A percentile compares a stretch with the other conserved stretches of the same genome.
phyloP scores from a whole-genome alignment of 2,888 invertebrate species.

The Aphelenchoides bicaudatus region DNA sequence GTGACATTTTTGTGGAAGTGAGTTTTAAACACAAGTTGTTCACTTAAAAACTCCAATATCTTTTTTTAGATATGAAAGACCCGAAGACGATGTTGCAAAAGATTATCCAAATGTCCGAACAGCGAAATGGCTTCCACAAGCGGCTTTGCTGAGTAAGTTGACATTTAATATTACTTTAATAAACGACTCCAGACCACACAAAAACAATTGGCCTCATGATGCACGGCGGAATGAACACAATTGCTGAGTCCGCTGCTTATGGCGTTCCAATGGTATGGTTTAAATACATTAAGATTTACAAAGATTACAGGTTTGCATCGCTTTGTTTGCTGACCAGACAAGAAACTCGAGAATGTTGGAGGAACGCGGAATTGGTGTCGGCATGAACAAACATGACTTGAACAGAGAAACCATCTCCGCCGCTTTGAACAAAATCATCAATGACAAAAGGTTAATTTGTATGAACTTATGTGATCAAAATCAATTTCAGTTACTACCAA shows the following conservation, averaged over 20 bases:
- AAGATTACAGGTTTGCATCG: constrained; percentile 7
- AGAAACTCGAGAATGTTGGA: constrained; percentile 29
- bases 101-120: constrained; percentile 46
- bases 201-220: constrained; percentile 26
- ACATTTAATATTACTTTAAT: neutral
- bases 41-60: no score
- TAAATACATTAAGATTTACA: neutral
- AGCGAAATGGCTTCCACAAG: constrained; percentile 61
- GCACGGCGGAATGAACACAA: constrained; percentile 28
- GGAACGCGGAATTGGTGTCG: constrained; percentile 20
- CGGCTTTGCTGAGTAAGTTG: constrained; percentile 54
- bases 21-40: no score
- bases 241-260: constrained; percentile 23
- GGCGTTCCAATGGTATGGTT: constrained; percentile 33
- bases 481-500: no score
- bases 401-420: constrained; percentile 1
- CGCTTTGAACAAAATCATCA: neutral
- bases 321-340: constrained; percentile 28
- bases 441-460: neutral
- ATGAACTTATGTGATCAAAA: no score
- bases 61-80: constrained; percentile 31
- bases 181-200: constrained; percentile 21
- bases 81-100: constrained; percentile 18
- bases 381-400: constrained; percentile 18
- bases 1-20: constrained; percentile 32